These are phyloP conservation scores for Atlantisia rogersi DNA, from an alignment of 2,113 vertebrate species.

Conservation along the genomic window DNA sequence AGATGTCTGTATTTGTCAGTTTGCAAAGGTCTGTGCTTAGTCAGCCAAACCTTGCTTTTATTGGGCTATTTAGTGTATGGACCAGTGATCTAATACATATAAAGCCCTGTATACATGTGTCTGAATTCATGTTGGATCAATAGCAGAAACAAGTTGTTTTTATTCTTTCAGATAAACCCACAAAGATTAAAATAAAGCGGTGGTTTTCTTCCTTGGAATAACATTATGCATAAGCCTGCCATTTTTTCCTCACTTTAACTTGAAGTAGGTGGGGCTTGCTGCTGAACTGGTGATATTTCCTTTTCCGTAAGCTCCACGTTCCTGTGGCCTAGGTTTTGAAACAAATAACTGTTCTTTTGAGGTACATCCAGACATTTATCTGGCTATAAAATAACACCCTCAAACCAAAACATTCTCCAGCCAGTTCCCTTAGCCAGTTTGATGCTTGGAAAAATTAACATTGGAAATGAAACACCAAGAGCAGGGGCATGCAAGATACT, in stretches of 20 bases:
- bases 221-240: neutral
- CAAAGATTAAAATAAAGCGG: neutral
- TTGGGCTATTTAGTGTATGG: neutral
- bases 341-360: neutral
- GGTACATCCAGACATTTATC: neutral
- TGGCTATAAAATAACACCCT: neutral
- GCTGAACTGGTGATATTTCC: neutral
- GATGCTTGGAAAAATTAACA: neutral
- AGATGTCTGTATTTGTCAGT: neutral
- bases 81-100: neutral
- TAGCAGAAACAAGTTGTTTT: neutral
- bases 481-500: neutral
- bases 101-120: neutral
- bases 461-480: neutral
- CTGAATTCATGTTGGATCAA: neutral
- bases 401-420: neutral
- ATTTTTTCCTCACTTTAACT: neutral
- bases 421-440: neutral
- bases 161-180: neutral
- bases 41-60: neutral
- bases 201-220: neutral
- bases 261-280: neutral
- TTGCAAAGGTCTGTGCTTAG: neutral
- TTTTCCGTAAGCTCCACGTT: neutral
- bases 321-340: neutral